Base-by-base conservation (phyloP, 2,888 invertebrate genomes). In the Petrophora chlorosata region DNA sequence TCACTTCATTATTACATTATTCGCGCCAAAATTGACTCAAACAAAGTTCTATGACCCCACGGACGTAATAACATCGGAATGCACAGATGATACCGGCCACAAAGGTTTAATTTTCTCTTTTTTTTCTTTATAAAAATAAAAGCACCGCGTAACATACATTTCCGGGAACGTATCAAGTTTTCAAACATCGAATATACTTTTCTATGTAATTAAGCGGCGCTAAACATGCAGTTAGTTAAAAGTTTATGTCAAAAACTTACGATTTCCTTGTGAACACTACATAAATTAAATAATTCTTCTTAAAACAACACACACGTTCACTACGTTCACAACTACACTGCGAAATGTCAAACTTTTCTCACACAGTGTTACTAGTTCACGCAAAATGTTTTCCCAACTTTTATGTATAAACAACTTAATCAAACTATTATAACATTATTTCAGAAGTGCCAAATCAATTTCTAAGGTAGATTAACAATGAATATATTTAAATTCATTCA, bases 261-360 rank as follows among this genome's bases (percentile, higher is more conserved):
- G 63, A 60, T 72, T 76, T 76, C 60, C 69, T 71, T 67, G 64
- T 61, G 75, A 73, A 73, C 84, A 86, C 84, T 73, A 82, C 85
- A 82, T 86, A 83, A 83, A 87, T 73, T 79, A 76, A 74, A 72
- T 71, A 69, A 73, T 34, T 39, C 70, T 73, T 67, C 57, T 55
- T 62, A 67, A 70, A 78, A 82, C 69, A 68, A 77, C 82, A 86
- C 82, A 78, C 85, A 86, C 89, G 88, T 84, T 82, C 87, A 87
- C 87, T 79, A 48, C 61, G 68, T 64, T 69, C 81, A 85, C 85
- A 60, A 85, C 76, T 83, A 65, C 72, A 84, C 82, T 75, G 79
- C 75, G 75, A 79, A 84, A 82, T 86, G 87, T 85, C 68, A 36
- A 81, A 79, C 67, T 47, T 72, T 61, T 68, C 56, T 63, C 59